These are phyloP conservation scores for Bombus confusus DNA, from an alignment of 1,140 invertebrate genomes.

Conservation along the genomic window DNA sequence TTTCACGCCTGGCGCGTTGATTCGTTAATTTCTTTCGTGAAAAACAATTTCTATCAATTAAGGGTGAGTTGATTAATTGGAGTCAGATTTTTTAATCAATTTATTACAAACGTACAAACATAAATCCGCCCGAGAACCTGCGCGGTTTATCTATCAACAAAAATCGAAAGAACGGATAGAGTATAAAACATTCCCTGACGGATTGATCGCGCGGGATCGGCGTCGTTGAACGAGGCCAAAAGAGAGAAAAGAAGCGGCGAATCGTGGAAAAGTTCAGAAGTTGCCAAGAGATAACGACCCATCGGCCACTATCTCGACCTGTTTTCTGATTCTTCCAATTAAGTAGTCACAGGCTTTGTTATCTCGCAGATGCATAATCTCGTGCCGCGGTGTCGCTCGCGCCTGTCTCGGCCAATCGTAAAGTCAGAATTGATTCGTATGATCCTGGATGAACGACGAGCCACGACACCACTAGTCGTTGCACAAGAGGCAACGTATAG, in stretches of 20 bases:
- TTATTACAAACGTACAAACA: not conserved
- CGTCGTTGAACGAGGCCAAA: not conserved
- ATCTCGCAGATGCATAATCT: slow-evolving; percentile 38
- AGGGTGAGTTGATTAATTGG: not conserved
- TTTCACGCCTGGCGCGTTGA: not conserved
- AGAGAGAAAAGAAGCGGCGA: not conserved
- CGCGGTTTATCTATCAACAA: not conserved
- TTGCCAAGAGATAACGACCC: slow-evolving; percentile 43
- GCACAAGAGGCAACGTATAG: too few relatives aligned
- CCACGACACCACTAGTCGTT: too few relatives aligned
- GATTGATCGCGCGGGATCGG: not conserved
- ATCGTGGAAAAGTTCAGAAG: slow-evolving; percentile 51
- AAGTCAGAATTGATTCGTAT: not conserved
- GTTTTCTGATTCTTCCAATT: slow-evolving; percentile 50
- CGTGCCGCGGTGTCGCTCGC: not conserved
- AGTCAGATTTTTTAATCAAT: not conserved
- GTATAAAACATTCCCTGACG: too few relatives aligned
- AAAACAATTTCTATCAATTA: too few relatives aligned
- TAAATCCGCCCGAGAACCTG: too few relatives aligned
- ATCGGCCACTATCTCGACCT: slow-evolving; percentile 26
- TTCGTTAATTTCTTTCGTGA: not conserved
- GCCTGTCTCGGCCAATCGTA: not conserved
- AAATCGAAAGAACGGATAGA: not conserved
- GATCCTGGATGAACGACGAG: not conserved
- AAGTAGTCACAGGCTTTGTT: slow-evolving; percentile 41